A percentile compares a stretch with the other conserved stretches of the same genome.
Conservation (phyloP, 2,797 vertebrate species). For the Takifugu ocellatus region DNA sequence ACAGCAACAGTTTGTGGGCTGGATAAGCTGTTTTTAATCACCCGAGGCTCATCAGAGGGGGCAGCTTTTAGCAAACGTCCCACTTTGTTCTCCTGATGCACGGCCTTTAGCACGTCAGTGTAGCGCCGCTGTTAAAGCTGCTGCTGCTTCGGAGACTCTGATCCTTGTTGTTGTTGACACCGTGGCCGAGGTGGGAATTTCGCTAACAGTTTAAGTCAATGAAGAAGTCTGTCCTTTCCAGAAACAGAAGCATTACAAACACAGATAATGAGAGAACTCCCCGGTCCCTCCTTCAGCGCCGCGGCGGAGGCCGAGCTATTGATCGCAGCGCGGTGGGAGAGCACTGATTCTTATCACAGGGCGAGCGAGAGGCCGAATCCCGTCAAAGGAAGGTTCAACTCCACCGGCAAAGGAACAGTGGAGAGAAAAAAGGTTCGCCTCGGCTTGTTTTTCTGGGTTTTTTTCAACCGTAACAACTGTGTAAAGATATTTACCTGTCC, state of each 20-base stretch:
- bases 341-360: slow-evolving; percentile 1
- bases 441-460: background rate
- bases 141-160: background rate
- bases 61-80: background rate
- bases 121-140: slow-evolving; percentile 3
- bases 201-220: slow-evolving; percentile 29
- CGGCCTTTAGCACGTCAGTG: too few relatives aligned
- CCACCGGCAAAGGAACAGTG: too few relatives aligned
- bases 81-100: background rate
- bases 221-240: slow-evolving; percentile 20
- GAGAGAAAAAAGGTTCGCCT: slow-evolving; percentile 16
- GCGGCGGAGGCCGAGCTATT: slow-evolving; percentile 41
- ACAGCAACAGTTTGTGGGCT: too few relatives aligned
- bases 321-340: slow-evolving; percentile 52
- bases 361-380: slow-evolving; percentile 35
- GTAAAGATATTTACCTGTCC: background rate
- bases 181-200: slow-evolving; percentile 10
- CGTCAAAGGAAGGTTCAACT: slow-evolving; percentile 23
- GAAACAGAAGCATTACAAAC: slow-evolving; percentile 25
- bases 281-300: slow-evolving; percentile 21
- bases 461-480: slow-evolving; percentile 16
- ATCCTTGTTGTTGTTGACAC: slow-evolving; percentile 7
- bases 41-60: background rate
- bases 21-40: too few relatives aligned
- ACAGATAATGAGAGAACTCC: slow-evolving; percentile 39